Evolutionary conservation across 2,888 invertebrate species (phyloP).

Genomic region (Bhutanitis thaidina): DNA sequence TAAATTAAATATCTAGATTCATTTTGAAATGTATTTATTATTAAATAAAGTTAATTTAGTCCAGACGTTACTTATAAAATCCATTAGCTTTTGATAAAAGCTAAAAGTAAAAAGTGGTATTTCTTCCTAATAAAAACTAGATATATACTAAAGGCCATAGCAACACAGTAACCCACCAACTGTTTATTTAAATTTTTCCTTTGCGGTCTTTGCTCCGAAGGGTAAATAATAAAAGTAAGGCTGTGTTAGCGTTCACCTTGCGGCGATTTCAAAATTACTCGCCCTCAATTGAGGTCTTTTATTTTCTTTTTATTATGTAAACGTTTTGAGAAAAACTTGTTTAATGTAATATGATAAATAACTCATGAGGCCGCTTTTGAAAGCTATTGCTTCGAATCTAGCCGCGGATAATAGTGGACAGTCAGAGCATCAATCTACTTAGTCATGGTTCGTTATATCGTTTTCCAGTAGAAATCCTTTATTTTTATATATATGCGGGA

Average conservation of each 20-base stretch:
- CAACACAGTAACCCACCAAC: conserved; percentile 36
- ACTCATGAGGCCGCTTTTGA: not conserved
- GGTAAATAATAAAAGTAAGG: conserved; percentile 29
- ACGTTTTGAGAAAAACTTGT: conserved; percentile 8
- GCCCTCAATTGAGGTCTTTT: conserved; percentile 30
- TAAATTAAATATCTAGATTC: no score
- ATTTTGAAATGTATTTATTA: no score
- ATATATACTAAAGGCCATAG: conserved; percentile 31
- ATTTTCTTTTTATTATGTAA: conserved; percentile 25
- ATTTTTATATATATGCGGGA: no score
- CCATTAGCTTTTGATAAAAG: not conserved
- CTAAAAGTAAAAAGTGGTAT: not conserved
- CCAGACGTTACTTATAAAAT: no score
- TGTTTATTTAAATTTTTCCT: conserved; percentile 44
- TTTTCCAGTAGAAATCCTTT: no score
- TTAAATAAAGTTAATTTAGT: no score
- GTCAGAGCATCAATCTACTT: no score
- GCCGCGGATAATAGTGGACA: no score
- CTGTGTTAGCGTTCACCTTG: conserved; percentile 34
- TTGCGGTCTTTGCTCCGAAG: conserved; percentile 28
- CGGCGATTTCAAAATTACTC: conserved; percentile 35
- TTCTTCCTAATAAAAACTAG: no score
- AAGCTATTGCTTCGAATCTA: not conserved
- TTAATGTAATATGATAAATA: conserved; percentile 5
- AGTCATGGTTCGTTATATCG: no score